Evolutionary conservation across 2,888 invertebrate genomes (phyloP).

Genomic region (Endotricha flammealis): DNA sequence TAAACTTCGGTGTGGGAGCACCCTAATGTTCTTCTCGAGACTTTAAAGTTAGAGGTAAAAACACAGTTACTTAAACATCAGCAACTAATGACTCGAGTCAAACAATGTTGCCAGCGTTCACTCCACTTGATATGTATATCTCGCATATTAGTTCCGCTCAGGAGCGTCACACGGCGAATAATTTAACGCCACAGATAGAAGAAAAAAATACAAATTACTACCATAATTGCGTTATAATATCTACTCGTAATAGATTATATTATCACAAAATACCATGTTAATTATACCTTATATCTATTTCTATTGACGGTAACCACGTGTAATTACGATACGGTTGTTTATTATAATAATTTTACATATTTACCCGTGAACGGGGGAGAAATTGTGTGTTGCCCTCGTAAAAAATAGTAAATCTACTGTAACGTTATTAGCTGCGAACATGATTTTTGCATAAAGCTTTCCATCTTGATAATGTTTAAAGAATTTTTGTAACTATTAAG

Average conservation of each 20-base stretch:
- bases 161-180: slow-evolving; percentile 25
- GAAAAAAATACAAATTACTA: slow-evolving; percentile 41
- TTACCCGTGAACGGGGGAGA: slow-evolving; percentile 22
- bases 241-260: slow-evolving; percentile 39
- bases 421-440: background rate
- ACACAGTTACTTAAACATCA: no score
- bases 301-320: slow-evolving; percentile 36
- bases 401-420: slow-evolving; percentile 8
- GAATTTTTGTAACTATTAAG: no score
- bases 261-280: slow-evolving; percentile 47
- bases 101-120: slow-evolving; percentile 18
- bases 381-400: slow-evolving; percentile 5
- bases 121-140: slow-evolving; percentile 17
- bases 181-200: slow-evolving; percentile 36
- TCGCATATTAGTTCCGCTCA: slow-evolving; percentile 32
- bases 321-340: slow-evolving; percentile 34
- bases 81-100: slow-evolving; percentile 8
- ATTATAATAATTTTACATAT: slow-evolving; percentile 33
- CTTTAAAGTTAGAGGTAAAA: no score
- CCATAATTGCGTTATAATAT: slow-evolving; percentile 54
- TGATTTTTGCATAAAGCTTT: background rate
- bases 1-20: no score
- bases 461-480: background rate
- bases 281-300: slow-evolving; percentile 35
- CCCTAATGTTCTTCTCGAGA: no score